Conservation (phyloP, 2,888 invertebrate genomes). For the Spisula solida region DNA sequence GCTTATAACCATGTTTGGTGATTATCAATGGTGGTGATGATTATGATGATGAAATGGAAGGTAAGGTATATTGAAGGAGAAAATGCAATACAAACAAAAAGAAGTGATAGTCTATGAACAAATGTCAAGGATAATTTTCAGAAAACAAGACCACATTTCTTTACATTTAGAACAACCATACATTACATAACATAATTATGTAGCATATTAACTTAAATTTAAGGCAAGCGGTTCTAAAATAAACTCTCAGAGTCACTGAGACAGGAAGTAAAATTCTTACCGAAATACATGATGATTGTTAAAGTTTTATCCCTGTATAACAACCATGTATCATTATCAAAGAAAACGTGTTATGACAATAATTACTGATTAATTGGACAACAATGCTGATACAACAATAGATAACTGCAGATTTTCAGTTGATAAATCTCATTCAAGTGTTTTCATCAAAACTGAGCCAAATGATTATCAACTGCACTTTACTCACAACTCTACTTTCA, state of each 20-base stretch:
- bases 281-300: not conserved
- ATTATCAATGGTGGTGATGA: not conserved
- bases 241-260: not conserved
- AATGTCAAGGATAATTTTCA: too few relatives aligned
- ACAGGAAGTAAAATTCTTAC: conserved; percentile 20
- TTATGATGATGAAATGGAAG: not conserved
- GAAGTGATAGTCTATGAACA: too few relatives aligned
- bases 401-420: conserved; percentile 24
- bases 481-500: conserved; percentile 35
- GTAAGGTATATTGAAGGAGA: too few relatives aligned
- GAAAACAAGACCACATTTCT: too few relatives aligned
- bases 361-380: conserved; percentile 1
- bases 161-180: too few relatives aligned
- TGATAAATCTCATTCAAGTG: conserved; percentile 40
- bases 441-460: conserved; percentile 11
- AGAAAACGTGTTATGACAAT: conserved; percentile 2
- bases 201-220: too few relatives aligned
- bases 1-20: not conserved
- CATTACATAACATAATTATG: too few relatives aligned
- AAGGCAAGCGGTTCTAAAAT: too few relatives aligned
- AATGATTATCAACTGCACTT: conserved; percentile 19
- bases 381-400: conserved; percentile 31
- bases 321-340: not conserved
- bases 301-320: not conserved
- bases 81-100: too few relatives aligned